Base-by-base conservation (phyloP, 53 echinoderm and acorn worm species). In the Hippasteria phrygiana region DNA sequence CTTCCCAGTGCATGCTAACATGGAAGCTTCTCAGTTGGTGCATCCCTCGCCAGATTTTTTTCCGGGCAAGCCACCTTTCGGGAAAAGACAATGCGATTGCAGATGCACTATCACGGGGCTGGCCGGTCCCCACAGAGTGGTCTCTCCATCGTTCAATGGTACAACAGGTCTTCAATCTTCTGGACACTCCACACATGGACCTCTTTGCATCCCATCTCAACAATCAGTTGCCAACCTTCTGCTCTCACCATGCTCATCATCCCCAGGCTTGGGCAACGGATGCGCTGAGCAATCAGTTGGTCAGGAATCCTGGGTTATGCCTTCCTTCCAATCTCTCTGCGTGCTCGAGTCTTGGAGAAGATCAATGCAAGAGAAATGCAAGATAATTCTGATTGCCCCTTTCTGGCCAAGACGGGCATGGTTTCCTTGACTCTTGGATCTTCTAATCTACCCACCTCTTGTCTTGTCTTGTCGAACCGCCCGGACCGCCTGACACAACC, bases 181-280 rank as follows among this genome's bases (percentile, higher is more conserved):
- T 39, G 55, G 74, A 39, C 73, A 20, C 28, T 1, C 78, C 55
- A 9, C 56, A 59, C n/a, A 48, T 50, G 1, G 34, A 89, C 20
- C 78, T 89, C 11, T 79, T 69, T 79, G 79, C 79, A n/a, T 62
- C 71, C 0, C 24, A 36, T 8, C 29, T 63, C 47, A 79, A 14
- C 69, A 26, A 50, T n/a, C 78, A 80, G 41, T 65, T 89, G 1
- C 89, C 79, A 39, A 53, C 31, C 2, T 89, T 79, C 7, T 89
- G 80, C 70, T 47, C 89, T 14, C 47, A 62, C 9, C n/a, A 18
- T 35, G 17, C 69, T n/a, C n/a, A n/a, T 10, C 50, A 89, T 16
- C 79, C 89, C 7, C 14, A 18, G 5, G 69, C 80, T 0, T 67
- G 67, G 79, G 64, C 50, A 10, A 45, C 35, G n/a, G 78, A 88